Evolutionary conservation across 64 coral and sea anemone species (phyloP).

Genomic region (Astreopora myriophthalma): DNA sequence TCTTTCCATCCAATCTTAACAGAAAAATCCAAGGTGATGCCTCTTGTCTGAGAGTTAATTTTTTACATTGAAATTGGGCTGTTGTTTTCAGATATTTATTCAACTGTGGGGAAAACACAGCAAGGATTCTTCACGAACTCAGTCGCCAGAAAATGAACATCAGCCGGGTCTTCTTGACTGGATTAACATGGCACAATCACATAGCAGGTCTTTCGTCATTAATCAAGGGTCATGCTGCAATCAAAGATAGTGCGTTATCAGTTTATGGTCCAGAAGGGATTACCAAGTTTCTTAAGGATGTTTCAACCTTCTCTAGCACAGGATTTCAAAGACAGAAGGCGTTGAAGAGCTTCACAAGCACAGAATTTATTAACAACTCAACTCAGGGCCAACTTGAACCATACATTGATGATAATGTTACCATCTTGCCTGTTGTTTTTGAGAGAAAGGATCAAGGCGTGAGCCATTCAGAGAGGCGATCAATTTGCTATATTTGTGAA

Average conservation of each 20-base stretch:
- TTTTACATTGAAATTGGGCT: not conserved
- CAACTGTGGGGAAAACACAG: conserved; percentile 78
- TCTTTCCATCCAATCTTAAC: too few relatives aligned
- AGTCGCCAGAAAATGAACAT: conserved; percentile 40
- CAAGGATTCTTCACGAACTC: conserved; percentile 66
- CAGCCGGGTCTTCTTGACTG: conserved; percentile 68
- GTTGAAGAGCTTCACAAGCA: conserved; percentile 15
- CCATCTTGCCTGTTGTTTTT: conserved; percentile 52
- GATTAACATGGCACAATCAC: conserved; percentile 62
- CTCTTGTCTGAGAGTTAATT: too few relatives aligned
- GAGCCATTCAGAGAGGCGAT: conserved; percentile 4
- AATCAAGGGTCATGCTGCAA: not conserved
- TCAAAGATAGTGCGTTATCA: not conserved
- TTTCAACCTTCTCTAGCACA: not conserved
- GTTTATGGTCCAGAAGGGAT: not conserved
- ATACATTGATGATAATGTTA: conserved; percentile 70
- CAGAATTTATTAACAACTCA: conserved; percentile 6
- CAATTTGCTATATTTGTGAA: conserved; percentile 76
- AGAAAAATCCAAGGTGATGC: too few relatives aligned
- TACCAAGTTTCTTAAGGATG: not conserved
- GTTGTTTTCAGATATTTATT: conserved; percentile 79
- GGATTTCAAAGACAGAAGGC: conserved; percentile 21
- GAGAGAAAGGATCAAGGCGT: not conserved
- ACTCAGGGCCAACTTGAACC: not conserved
- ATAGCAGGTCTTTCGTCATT: conserved; percentile 69